Base-by-base conservation (phyloP, 2,113 vertebrate genomes). In the Acanthochromis polyacanthus region DNA sequence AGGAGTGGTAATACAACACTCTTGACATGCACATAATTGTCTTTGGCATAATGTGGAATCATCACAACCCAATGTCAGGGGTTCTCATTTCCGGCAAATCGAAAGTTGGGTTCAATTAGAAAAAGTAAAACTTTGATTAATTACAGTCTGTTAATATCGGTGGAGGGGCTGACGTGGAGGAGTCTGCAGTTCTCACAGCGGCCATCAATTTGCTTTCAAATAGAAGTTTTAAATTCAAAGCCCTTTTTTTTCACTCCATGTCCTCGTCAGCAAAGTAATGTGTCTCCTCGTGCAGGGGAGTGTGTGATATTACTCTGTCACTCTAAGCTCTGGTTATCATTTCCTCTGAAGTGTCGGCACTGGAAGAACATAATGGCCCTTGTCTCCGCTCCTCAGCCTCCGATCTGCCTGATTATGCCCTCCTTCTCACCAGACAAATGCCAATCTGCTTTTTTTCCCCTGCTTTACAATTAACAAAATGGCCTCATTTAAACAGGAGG, bases 21-120 rank as follows among this genome's bases (percentile, higher is more conserved):
- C 82, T 87, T 93, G 90, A 93, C 89, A 87, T 85, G 84, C 75
- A 65, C 80, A 80, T 92, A 91, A 93, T 92, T 91, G 88, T 92
- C 87, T 89, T 83, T 85, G 83, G 79, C 85, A 71, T 82, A 86
- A 87, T 89, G 78, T 88, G 78, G 88, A 93, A 92, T 88, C 84
- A 86, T 89, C 86, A 83, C 81, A 89, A 84, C 68, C 80, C 81
- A 87, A 72, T 88, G 88, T 91, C 86, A 85, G 74, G 51, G 69
- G 20, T 62, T 86, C 81, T 88, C 70, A 87, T 82, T 91, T 88
- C 83, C 28, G 30, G 75, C 53, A 88, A 90, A 86, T 81, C 36
- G 55, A 89, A 92, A 93, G 80, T 89, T 80, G 60, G 73, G 69
- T 82, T 85, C 71, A 90, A 92, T 83, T 87, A 85, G 45, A 84